Evolutionary conservation across 2,888 invertebrate species (phyloP), one percentile per base, ranked within the genome.

Genomic region (Acanthosepion lycidas): DNA sequence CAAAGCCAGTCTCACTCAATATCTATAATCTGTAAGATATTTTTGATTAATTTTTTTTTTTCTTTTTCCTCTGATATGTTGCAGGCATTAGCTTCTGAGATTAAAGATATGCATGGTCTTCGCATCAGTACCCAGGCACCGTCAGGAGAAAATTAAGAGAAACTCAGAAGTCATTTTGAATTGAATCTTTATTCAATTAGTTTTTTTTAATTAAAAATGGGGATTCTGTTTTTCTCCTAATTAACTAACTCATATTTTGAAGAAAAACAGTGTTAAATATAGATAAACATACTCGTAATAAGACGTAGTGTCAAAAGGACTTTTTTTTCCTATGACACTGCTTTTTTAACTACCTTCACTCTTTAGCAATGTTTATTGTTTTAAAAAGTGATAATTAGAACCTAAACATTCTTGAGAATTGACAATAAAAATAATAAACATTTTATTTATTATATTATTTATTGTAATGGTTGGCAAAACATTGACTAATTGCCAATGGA

Each of bases 31-130:
- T 78, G 78, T 12, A 33, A n/a, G n/a, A 78, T 9, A 15, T 15
- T 1, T 78, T 78, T 78, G 42, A 6, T 78, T n/a, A n/a, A 15
- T 33, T 78, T 12, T n/a, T 78, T n/a, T 12, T 33, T 48, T 49
- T 33, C 12, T 92, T 20, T 92, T 51, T 49, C 1, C 20, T 51
- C 42, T 92, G n/a, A 51, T 51, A 12, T 93, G 18, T 93, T 93
- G n/a, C 53, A 93, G 93, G 93, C 93, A 15, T 93, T 93, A 53
- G 49, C 93, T 53, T 28, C 49, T 48, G 93, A 93, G 33, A 93
- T 93, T 53, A 93, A 93, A 93, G 93, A 93, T 20, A 93, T 93
- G 93, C 93, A 93, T 93, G 93, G 93, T 93, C 53, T 93, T n/a
- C 93, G 93, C 53, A 93, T 93, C 48, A 93, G 93, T 51, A 93